Evolutionary conservation across 2,888 invertebrate species (phyloP).

Genomic region (Antheraea assamensis): DNA sequence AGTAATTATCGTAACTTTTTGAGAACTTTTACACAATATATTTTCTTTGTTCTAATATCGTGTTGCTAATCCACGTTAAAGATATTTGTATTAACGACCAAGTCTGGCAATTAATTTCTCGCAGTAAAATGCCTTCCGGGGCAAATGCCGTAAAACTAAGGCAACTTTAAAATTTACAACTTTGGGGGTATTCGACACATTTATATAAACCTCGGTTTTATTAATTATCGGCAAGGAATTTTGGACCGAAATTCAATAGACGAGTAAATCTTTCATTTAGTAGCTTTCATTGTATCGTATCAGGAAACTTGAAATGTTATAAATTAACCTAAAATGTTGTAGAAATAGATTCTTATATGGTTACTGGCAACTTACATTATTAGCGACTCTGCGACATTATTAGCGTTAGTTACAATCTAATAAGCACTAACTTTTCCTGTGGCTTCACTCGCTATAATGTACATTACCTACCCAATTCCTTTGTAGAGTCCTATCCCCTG

Average conservation of each 20-base stretch:
- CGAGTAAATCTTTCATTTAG: background rate
- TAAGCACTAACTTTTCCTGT: too few species aligned
- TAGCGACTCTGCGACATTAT: too few species aligned
- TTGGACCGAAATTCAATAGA: background rate
- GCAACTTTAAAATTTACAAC: conserved; percentile 13
- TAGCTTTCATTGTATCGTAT: background rate
- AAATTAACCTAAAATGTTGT: background rate
- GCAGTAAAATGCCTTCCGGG: conserved; percentile 18
- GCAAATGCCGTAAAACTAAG: conserved; percentile 19
- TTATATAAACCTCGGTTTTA: conserved; percentile 3
- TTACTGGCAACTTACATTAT: background rate
- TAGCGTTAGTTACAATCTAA: too few species aligned
- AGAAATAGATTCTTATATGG: background rate
- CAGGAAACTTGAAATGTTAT: background rate
- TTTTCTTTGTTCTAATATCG: conserved; percentile 24
- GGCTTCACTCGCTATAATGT: too few species aligned
- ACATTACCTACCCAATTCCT: too few species aligned
- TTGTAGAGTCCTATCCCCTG: too few species aligned
- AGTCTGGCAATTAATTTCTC: conserved; percentile 40
- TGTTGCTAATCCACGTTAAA: conserved; percentile 43
- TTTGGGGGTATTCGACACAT: conserved; percentile 2
- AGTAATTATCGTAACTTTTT: background rate
- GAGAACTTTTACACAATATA: conserved; percentile 13
- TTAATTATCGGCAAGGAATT: background rate
- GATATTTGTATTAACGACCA: conserved; percentile 54